A percentile compares a stretch with the other conserved stretches of the same genome.
These are phyloP conservation scores for Myotis brandtii DNA, from an alignment of 2,113 vertebrate species.

Conservation along the genomic window DNA sequence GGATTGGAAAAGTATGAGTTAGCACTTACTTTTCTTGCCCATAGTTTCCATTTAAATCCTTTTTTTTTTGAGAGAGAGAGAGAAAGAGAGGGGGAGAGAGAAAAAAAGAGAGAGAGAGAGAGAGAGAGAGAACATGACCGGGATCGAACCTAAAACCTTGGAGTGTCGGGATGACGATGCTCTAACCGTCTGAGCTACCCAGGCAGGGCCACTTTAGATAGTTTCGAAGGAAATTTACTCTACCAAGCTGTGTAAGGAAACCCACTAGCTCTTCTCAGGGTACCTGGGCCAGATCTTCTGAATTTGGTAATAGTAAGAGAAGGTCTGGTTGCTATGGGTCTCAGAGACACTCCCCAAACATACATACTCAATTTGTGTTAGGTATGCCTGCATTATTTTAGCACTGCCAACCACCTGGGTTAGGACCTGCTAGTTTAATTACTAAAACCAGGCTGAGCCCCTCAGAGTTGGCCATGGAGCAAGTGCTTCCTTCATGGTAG, in stretches of 20 bases:
- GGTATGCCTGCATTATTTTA: not conserved
- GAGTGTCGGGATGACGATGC: not conserved
- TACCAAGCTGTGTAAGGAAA: not conserved
- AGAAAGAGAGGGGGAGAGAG: no score
- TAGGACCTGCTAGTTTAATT: not conserved
- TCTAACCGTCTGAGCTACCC: not conserved
- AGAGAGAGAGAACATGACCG: no score
- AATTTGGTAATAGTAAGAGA: not conserved
- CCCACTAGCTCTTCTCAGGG: not conserved
- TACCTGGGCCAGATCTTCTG: not conserved
- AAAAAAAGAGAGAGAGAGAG: no score
- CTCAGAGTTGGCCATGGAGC: not conserved
- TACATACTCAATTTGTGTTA: not conserved
- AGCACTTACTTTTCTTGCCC: slow-evolving; percentile 35
- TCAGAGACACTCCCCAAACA: not conserved
- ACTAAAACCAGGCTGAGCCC: not conserved
- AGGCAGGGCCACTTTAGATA: not conserved
- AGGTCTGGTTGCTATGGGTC: not conserved
- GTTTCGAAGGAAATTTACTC: not conserved
- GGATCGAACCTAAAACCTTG: not conserved
- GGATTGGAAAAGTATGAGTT: not conserved
- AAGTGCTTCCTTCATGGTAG: not conserved
- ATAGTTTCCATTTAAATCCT: not conserved
- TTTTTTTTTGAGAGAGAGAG: not conserved
- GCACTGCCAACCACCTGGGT: not conserved